Evolutionary conservation across 2,797 vertebrate genomes (phyloP).

Genomic region (Thalassophryne amazonica): DNA sequence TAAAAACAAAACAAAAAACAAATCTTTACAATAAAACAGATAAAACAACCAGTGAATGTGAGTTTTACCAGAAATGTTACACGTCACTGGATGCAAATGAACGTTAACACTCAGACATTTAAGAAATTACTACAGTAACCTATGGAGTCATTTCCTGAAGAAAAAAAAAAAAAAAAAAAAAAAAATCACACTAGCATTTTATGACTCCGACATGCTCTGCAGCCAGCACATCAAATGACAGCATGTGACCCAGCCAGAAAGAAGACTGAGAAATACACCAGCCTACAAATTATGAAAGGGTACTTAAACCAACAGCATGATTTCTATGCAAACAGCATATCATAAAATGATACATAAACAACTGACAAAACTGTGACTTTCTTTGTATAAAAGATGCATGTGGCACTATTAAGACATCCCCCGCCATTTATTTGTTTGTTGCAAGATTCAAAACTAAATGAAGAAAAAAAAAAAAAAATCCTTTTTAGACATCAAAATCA

Average conservation of each 20-base stretch:
- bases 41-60: background rate
- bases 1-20: background rate
- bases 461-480: conserved; percentile 6
- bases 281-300: background rate
- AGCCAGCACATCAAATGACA: conserved; percentile 9
- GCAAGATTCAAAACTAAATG: background rate
- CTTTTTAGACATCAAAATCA: conserved; percentile 13
- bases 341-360: background rate
- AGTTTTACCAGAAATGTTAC: background rate
- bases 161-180: background rate
- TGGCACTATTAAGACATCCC: background rate
- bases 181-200: background rate
- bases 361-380: background rate
- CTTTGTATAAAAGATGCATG: background rate
- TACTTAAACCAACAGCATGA: conserved; percentile 1
- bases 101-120: too few relatives aligned
- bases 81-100: background rate
- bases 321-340: too few relatives aligned
- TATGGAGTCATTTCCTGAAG: background rate
- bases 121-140: background rate
- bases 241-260: conserved; percentile 7
- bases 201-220: background rate
- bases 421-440: background rate
- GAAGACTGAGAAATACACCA: background rate
- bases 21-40: background rate